A percentile compares a stretch with the other conserved stretches of the same genome.
These are phyloP conservation scores for Notechis scutatus DNA, from an alignment of 2,113 vertebrate genomes.

Conservation along the genomic window DNA sequence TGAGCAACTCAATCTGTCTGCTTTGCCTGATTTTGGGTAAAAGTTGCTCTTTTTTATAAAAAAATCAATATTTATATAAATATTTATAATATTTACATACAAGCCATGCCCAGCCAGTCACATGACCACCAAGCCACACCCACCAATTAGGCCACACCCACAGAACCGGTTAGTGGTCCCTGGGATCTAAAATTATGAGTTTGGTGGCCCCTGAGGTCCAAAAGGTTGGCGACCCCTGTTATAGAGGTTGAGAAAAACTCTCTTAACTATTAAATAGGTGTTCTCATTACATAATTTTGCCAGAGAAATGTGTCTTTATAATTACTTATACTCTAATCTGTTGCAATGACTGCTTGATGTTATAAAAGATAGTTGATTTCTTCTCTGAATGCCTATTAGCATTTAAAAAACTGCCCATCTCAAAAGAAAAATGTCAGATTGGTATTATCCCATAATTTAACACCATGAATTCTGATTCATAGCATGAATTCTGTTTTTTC, in stretches of 20 bases:
- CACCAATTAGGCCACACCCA: too few species aligned
- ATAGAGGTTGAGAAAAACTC: not conserved
- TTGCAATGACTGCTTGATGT: not conserved
- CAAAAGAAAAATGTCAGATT: conserved; percentile 28
- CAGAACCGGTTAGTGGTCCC: too few species aligned
- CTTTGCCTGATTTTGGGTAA: too few species aligned
- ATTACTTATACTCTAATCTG: not conserved
- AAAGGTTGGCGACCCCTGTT: too few species aligned
- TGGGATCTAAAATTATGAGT: too few species aligned
- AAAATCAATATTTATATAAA: too few species aligned
- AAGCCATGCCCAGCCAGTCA: too few species aligned
- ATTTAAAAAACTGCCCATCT: conserved; percentile 11
- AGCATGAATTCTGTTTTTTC: not conserved
- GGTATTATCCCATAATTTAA: conserved; percentile 21
- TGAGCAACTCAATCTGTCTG: too few species aligned
- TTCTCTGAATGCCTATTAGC: not conserved
- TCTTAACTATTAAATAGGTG: not conserved
- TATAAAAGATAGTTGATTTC: not conserved
- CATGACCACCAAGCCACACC: too few species aligned
- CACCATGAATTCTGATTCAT: conserved; percentile 22
- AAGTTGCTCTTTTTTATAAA: too few species aligned
- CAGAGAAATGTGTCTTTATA: conserved; percentile 29
- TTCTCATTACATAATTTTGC: not conserved
- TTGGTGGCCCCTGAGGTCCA: too few species aligned
- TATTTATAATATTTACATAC: too few species aligned